Evolutionary conservation across 2,797 vertebrate genomes (phyloP), one percentile per base, ranked within the genome.

Genomic region (Muscicapa comitata): DNA sequence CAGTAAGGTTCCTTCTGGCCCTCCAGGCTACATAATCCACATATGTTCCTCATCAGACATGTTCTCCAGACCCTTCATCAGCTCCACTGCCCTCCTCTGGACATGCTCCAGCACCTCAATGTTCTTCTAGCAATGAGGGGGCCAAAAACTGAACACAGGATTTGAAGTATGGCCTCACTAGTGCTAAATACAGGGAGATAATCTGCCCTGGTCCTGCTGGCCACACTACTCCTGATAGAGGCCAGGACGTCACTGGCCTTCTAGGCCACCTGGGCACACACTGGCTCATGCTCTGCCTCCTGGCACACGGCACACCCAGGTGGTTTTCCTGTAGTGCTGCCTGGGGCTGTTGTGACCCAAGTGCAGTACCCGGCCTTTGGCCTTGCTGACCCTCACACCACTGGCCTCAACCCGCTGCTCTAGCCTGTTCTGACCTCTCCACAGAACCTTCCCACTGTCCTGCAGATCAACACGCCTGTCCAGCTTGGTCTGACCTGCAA

Each of bases 101-200:
- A 81, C 26, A n/a, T 2, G 2, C 12, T 31, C 38, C 47, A 74
- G 47, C 29, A 19, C 26, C 18, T 55, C 55, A 4, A 7, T 17
- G 23, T 23, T 42, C 7, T 61, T 26, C 25, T 3, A 17, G 16
- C 7, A 28, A 4, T 12, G 21, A 54, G 6, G 4, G 4, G 10
- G 7, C 26, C 21, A 31, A 42, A 23, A 68, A 18, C 21, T 47
- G 33, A 13, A 31, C 14, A 47, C 15, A 35, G 31, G 5, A 68
- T 67, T 14, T 1, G 13, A 74, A 31, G 15, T 24, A 23, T 7
- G 6, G 9, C 62, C 6, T 67, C 33, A 54, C 13, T 23, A 35
- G 15, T 28, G 18, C 13, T 0, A 1, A 3, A 13, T 17, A 35
- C 18, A 48, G 33, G 6, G n/a, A 5, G 9, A 17, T 1, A 1